phyloP scores from a whole-genome alignment of 2,797 vertebrate genomes.

The Anguilla anguilla region DNA sequence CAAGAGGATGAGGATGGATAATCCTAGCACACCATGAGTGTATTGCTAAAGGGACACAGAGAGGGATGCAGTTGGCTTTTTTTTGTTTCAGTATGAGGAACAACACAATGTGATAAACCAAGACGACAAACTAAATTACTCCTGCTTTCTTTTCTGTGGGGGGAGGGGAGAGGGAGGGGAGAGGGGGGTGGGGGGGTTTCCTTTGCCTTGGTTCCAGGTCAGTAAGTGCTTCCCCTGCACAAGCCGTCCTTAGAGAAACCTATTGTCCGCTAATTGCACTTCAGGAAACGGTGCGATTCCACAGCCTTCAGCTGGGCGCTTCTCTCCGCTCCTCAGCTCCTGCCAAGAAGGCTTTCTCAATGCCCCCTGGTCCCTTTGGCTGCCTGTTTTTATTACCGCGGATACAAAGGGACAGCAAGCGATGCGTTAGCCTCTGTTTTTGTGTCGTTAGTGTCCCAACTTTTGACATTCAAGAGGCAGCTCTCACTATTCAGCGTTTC shows the following conservation, averaged over 20 bases:
- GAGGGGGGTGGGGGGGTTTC: background rate
- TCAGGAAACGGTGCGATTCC: slow-evolving; percentile 15
- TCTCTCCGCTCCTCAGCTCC: background rate
- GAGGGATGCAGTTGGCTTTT: background rate
- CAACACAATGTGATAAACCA: background rate
- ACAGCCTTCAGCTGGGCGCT: slow-evolving; percentile 7
- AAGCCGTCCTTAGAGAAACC: slow-evolving; percentile 5
- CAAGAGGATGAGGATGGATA: background rate
- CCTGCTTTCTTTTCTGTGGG: background rate
- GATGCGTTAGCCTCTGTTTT: slow-evolving; percentile 9
- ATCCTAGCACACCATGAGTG: background rate
- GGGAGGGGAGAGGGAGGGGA: background rate
- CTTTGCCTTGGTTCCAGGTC: slow-evolving; percentile 9
- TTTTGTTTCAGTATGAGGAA: background rate
- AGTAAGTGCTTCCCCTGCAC: slow-evolving; percentile 15
- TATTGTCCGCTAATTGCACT: slow-evolving; percentile 19
- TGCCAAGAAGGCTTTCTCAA: slow-evolving; percentile 16
- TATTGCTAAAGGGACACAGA: background rate
- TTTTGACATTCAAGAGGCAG: slow-evolving; percentile 8
- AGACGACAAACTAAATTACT: slow-evolving; percentile 15
- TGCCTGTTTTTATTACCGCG: background rate
- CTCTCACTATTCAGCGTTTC: background rate
- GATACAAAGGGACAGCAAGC: background rate
- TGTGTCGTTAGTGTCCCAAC: background rate
- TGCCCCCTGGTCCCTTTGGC: background rate